phyloP scores from a whole-genome alignment of 2,797 vertebrate species.

The Sorex maritimensis region DNA sequence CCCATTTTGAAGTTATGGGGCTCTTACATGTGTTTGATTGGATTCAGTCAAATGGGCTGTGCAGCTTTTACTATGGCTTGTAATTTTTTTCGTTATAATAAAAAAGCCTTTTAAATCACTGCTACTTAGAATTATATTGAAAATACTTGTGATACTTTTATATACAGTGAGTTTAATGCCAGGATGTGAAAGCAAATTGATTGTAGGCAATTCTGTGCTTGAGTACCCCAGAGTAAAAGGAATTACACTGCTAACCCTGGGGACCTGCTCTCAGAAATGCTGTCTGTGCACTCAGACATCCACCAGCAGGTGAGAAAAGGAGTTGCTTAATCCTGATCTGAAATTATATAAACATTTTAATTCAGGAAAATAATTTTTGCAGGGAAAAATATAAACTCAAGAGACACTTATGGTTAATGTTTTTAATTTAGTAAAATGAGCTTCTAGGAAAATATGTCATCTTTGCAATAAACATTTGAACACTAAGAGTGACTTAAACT shows the following conservation, averaged over 20 bases:
- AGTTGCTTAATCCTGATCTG: conserved; percentile 88
- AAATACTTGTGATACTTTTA: conserved; percentile 90
- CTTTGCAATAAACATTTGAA: conserved; percentile 82
- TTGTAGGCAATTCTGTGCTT: conserved; percentile 90
- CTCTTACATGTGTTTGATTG: conserved; percentile 77
- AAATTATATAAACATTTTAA: conserved; percentile 89
- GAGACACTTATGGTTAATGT: conserved; percentile 90
- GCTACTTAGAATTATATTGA: conserved; percentile 89
- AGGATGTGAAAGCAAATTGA: conserved; percentile 90
- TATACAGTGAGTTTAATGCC: conserved; percentile 88
- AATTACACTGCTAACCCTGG: conserved; percentile 88
- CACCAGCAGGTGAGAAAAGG: conserved; percentile 81
- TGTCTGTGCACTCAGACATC: conserved; percentile 86
- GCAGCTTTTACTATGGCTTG: conserved; percentile 86
- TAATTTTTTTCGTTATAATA: conserved; percentile 89
- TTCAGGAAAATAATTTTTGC: conserved; percentile 83
- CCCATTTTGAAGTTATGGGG: conserved; percentile 80
- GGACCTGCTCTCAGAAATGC: conserved; percentile 88
- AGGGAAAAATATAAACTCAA: conserved; percentile 85
- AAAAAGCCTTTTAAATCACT: conserved; percentile 89
- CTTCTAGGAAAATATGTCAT: conserved; percentile 83
- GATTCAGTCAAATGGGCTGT: conserved; percentile 84
- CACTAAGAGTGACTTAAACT: conserved; percentile 81
- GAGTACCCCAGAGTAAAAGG: conserved; percentile 89
- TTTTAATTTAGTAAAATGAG: conserved; percentile 90